A percentile compares a stretch with the other conserved stretches of the same genome.
phyloP scores from a whole-genome alignment of 2,797 vertebrate species.

The Manis pentadactyla region DNA sequence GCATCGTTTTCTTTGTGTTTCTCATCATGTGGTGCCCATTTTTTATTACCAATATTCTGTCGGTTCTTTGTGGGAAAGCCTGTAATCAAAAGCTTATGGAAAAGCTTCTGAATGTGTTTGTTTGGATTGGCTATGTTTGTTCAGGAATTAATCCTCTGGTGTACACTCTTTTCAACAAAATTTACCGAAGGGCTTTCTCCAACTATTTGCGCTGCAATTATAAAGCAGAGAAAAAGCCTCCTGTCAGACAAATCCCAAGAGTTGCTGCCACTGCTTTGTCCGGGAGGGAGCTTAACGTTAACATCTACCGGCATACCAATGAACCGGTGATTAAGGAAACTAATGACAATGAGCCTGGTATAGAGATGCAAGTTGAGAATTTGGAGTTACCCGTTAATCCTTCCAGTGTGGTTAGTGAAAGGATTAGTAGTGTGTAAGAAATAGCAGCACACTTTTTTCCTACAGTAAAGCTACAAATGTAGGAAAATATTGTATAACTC shows the following conservation, averaged over 20 bases:
- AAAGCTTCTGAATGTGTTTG: constrained; percentile 97
- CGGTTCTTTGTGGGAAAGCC: constrained; percentile 93
- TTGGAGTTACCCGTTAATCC: constrained; percentile 92
- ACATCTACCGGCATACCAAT: constrained; percentile 89
- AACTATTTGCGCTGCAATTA: constrained; percentile 96
- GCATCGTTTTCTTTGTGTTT: constrained; percentile 99
- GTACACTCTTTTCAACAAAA: constrained; percentile 99
- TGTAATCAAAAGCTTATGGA: constrained; percentile 93
- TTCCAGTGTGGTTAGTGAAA: constrained; percentile 90
- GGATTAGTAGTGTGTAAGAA: constrained; percentile 94
- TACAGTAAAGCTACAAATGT: constrained; percentile 60
- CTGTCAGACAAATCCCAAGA: constrained; percentile 84
- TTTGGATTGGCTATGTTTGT: constrained; percentile 99
- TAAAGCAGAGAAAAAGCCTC: constrained; percentile 84
- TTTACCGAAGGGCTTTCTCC: constrained; percentile 96
- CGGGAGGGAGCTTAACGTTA: constrained; percentile 89
- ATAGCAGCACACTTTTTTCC: constrained; percentile 33
- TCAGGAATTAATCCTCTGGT: constrained; percentile 98
- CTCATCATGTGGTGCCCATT: constrained; percentile 99
- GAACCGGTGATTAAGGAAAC: constrained; percentile 58
- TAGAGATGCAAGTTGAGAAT: constrained; percentile 88
- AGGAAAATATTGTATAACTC: constrained; percentile 76
- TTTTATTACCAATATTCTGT: constrained; percentile 98
- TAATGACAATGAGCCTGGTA: constrained; percentile 89
- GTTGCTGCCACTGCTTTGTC: constrained; percentile 80